phyloP scores from a whole-genome alignment of 2,113 vertebrate genomes.

The Chaetodon auriga region DNA sequence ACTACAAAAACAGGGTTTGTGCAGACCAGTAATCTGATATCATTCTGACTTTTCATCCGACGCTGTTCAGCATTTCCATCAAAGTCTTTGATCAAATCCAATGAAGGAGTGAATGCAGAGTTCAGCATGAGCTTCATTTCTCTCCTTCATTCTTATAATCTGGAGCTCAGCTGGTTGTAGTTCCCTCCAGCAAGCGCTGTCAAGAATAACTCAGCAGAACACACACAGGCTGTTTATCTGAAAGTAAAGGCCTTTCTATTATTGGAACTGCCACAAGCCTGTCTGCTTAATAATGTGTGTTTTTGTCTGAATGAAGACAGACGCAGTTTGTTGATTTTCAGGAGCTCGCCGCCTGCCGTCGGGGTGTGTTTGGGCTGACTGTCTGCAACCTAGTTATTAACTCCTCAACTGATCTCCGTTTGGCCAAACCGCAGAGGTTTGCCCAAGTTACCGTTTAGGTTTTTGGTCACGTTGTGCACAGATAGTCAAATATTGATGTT shows the following conservation, averaged over 20 bases:
- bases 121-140: neutral
- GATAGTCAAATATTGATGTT: neutral
- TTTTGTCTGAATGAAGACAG: constrained; percentile 35
- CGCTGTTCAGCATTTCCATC: neutral
- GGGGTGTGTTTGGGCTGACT: neutral
- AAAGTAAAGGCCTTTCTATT: constrained; percentile 13
- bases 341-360: neutral
- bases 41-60: neutral
- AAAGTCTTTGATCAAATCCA: neutral
- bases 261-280: constrained; percentile 16
- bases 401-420: constrained; percentile 3
- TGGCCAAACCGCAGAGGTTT: constrained; percentile 6
- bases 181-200: constrained; percentile 26
- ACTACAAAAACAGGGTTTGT: neutral
- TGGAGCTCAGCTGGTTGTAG: constrained; percentile 22
- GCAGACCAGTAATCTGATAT: too few species aligned
- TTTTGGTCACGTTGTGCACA: neutral
- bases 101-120: neutral
- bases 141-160: neutral
- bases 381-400: neutral
- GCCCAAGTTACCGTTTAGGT: neutral
- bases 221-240: constrained; percentile 20
- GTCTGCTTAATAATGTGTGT: constrained; percentile 41
- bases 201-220: constrained; percentile 24
- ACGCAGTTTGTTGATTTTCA: constrained; percentile 24